phyloP scores from a whole-genome alignment of 2,113 vertebrate genomes.

The Vidua macroura region DNA sequence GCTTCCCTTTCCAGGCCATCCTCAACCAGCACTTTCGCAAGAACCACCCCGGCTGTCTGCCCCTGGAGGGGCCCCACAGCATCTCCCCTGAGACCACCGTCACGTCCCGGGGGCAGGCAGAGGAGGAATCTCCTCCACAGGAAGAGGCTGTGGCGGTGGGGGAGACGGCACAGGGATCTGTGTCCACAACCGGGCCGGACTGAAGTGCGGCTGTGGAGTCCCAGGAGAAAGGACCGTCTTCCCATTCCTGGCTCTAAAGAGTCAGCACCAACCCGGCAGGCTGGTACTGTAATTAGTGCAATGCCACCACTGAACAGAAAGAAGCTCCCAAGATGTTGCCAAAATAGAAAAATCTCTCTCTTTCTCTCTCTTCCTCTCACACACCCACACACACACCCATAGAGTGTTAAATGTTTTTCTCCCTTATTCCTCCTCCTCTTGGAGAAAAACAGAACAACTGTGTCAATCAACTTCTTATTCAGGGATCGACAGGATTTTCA shows the following conservation, averaged over 20 bases:
- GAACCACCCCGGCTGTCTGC: slow-evolving; percentile 93
- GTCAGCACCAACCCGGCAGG: slow-evolving; percentile 54
- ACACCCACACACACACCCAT: neutral
- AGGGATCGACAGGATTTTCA: slow-evolving; percentile 81
- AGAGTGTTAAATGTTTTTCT: slow-evolving; percentile 52
- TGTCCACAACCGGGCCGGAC: slow-evolving; percentile 94
- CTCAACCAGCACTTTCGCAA: slow-evolving; percentile 99
- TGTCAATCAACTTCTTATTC: slow-evolving; percentile 76
- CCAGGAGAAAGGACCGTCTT: slow-evolving; percentile 57
- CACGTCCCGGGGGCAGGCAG: slow-evolving; percentile 84
- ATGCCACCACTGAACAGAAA: slow-evolving; percentile 63
- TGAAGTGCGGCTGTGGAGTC: slow-evolving; percentile 59
- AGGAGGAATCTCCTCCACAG: slow-evolving; percentile 87
- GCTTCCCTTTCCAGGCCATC: slow-evolving; percentile 99
- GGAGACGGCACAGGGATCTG: slow-evolving; percentile 89
- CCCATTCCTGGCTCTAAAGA: slow-evolving; percentile 40
- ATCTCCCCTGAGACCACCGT: slow-evolving; percentile 95
- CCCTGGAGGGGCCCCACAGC: slow-evolving; percentile 91
- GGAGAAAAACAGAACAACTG: slow-evolving; percentile 69
- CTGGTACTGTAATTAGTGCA: slow-evolving; percentile 71
- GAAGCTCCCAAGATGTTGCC: slow-evolving; percentile 72
- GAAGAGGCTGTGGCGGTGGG: slow-evolving; percentile 81
- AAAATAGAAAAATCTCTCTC: slow-evolving; percentile 64
- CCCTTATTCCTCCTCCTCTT: slow-evolving; percentile 58
- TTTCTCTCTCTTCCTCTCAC: neutral